Evolutionary conservation across 1,140 invertebrate species (phyloP), one percentile per base, ranked within the genome.

Genomic region (Cyclina sinensis): DNA sequence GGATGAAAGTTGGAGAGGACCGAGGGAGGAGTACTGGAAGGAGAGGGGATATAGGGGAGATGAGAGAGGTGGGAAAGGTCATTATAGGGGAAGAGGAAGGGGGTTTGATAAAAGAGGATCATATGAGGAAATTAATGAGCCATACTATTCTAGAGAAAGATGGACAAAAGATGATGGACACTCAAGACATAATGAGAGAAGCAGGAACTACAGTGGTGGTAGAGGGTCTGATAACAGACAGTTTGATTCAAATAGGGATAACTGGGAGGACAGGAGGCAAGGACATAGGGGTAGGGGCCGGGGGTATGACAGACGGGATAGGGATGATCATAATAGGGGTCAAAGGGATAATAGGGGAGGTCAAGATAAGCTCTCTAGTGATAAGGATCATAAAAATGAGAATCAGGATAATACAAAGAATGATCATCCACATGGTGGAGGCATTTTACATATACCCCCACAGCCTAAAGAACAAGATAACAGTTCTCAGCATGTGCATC

Each of bases 381-480:
- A 78, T n/a, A 78, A 37, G 9, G 51, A 59, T 39, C 18, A 46
- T 16, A 27, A 43, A 39, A 16, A 86, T 30, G 43, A 80, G 16
- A 57, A 68, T 51, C 46, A 80, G 24, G 48, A 46, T 2, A 76
- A 54, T 74, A n/a, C 30, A 14, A 57, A 73, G 27, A 12, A 65
- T 43, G 37, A 65, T 21, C 81, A 83, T 21, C 51, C 74, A 11
- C 76, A 88, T 43, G 35, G 43, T 51, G 86, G 86, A 12, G 86
- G 86, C 51, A 59, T 88, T 9, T 27, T 88, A 27, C 86, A 88
- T 81, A 39, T 88, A 43, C 86, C 86, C 4, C 74, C 74, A 39
- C 76, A 70, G 32, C 46, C 81, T 35, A 24, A 62, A 39, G 46
- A 43, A n/a, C 79, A 30, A 21, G 74, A 78, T 12, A 51, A 43